Base-by-base conservation (phyloP, 2,888 invertebrate species). In the Apamea monoglypha region DNA sequence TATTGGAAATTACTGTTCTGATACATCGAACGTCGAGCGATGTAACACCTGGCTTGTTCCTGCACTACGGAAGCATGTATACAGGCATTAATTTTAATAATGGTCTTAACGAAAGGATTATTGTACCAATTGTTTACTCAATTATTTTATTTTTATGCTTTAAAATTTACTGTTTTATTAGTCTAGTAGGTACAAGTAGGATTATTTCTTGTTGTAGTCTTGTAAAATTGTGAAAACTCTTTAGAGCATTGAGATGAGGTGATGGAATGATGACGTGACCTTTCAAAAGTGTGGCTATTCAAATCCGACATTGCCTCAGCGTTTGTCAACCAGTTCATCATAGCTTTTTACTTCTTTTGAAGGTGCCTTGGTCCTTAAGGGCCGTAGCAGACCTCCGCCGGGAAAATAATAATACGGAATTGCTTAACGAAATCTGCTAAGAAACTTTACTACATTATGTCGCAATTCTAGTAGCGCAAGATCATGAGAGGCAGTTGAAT, bases 1-100 rank as follows among this genome's bases (percentile, higher is more conserved):
- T 80, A 87, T 84, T 77, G 85, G 47, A 80, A 80, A 80, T 83
- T 78, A 80, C 73, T 73, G 59, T 50, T 77, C 74, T 69, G 67
- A 84, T 63, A 68, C 74, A 64, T 74, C 47, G 76, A 66, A 56
- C 71, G 44, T 18, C 36, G 66, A 70, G 25, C 44, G 18, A 50
- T 78, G 64, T 71, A 63, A 67, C 36, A 68, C 63, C 25, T 50
- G 80, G 25, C 21, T 76, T 76, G 29, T 69, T 68, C 21, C 18
- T 32, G 47, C 21, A 69, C 80, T 71, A 68, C 18, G 18, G n/a
- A 64, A 61, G 16, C 14, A n/a, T 36, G 14, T 67, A 61, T 21
- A 59, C 63, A 16, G 10, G 7, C 16, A 32, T 68, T 81, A 7
- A 78, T 72, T 74, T 74, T 56, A 81, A 50, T 59, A 44, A 61